Percentiles rank a stretch among this genome's conserved stretches.
Conservation (phyloP, 2,113 vertebrate genomes). For the Motacilla tschutschensis region DNA sequence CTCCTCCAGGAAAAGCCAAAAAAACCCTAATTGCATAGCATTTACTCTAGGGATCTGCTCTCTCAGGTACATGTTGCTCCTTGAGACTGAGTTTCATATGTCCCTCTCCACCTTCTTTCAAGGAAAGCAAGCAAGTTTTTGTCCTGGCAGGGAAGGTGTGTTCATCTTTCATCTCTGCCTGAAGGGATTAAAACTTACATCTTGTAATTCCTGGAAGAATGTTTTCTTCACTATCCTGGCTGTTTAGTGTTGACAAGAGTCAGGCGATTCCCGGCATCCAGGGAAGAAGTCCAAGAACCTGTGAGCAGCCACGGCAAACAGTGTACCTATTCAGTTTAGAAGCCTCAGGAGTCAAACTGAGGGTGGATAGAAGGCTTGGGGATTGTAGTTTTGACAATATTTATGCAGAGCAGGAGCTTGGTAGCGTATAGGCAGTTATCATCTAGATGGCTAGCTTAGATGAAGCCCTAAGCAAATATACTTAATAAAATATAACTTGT, state of each 20-base stretch:
- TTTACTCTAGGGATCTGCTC: background rate
- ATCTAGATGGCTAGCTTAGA: background rate
- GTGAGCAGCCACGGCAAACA: background rate
- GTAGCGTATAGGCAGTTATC: background rate
- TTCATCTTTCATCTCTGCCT: slow-evolving; percentile 19
- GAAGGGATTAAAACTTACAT: slow-evolving; percentile 10
- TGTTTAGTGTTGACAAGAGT: background rate
- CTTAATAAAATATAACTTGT: background rate
- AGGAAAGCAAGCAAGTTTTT: slow-evolving; percentile 8
- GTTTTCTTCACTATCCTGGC: background rate
- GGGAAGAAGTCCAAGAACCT: slow-evolving; percentile 15
- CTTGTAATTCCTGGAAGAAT: slow-evolving; percentile 8
- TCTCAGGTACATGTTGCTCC: background rate
- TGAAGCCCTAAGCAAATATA: background rate
- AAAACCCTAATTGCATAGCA: background rate
- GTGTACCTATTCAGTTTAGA: background rate
- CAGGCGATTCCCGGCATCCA: background rate
- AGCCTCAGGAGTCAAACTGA: background rate
- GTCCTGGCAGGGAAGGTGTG: background rate
- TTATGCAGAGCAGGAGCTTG: background rate
- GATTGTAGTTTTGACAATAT: background rate
- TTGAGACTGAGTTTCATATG: background rate
- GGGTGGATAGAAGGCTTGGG: background rate
- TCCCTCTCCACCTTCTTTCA: background rate
- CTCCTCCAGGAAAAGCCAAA: background rate